Evolutionary conservation across 2,888 invertebrate genomes (phyloP), one percentile per base, ranked within the genome.

Genomic region (Phengaris arion): DNA sequence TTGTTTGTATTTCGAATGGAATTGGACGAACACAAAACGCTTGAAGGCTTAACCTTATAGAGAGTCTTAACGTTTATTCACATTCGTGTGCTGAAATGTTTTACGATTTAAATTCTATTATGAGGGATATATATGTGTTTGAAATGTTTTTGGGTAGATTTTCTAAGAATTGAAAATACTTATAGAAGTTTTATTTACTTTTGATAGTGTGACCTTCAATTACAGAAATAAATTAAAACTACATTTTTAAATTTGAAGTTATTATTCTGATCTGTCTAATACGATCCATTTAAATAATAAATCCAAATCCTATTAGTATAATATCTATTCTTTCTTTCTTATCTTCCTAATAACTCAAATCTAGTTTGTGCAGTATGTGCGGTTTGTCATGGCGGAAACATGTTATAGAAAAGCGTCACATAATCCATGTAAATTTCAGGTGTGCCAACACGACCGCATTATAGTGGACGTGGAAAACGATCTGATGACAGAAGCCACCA

Each of bases 401-500:
- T 35, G 35, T 35, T 35, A 35, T 35, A 35, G 35, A 35, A 35
- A 35, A 35, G 35, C 35, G 35, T 35, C 35, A 35, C 35, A 35
- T 35, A 35, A 35, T 35, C 55, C 1, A n/a, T n/a, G n/a, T 4
- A 4, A 9, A 45, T 64, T 85, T 6, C 81, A 97, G 96, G 98
- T 98, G 0, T 98, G 98, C 85, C 94, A 96, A 82, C 96, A 97
- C n/a, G 98, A 98, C 84, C 94, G 95, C 51, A 92, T 98, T 4
- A 94, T 97, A 48, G 97, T 98, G 0, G 97, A 98, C 83, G 96
- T 98, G 8, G 95, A 95, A 79, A 98, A 98, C 84, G 94, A 95
- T 77, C 86, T 98, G 86, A 94, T 96, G 84, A 96, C 96, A 0
- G 97, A 98, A 85, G 96, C 96, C 45, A 97, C 98, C 0, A 96